Percentiles rank a stretch among this genome's conserved stretches.
Evolutionary conservation across 2,888 invertebrate genomes (phyloP).

Genomic region (Mycalesis mineus): DNA sequence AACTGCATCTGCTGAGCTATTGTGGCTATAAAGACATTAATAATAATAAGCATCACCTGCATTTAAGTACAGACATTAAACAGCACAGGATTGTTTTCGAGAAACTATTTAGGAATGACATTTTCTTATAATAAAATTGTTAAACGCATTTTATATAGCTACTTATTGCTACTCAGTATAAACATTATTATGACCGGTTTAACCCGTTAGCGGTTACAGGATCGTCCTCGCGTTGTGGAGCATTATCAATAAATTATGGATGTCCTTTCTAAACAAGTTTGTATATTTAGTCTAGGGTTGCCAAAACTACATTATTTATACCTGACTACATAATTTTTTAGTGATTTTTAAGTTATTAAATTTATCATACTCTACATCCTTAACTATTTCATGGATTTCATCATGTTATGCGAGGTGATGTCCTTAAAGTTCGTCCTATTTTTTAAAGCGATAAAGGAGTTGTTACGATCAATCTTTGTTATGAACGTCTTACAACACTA

Average conservation of each 20-base stretch:
- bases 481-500: not conserved
- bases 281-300: slow-evolving; percentile 30
- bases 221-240: slow-evolving; percentile 32
- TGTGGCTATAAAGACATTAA: too few species aligned
- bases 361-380: too few species aligned
- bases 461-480: too few species aligned
- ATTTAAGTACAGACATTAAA: not conserved
- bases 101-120: not conserved
- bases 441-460: too few species aligned
- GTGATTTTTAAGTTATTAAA: too few species aligned
- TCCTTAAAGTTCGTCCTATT: too few species aligned
- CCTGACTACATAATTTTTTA: too few species aligned
- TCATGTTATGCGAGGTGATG: too few species aligned
- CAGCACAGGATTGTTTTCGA: not conserved
- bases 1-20: too few species aligned
- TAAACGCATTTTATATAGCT: not conserved
- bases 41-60: not conserved
- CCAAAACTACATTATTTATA: too few species aligned
- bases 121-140: not conserved
- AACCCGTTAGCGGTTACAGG: slow-evolving; percentile 11
- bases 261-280: slow-evolving; percentile 58
- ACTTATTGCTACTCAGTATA: not conserved
- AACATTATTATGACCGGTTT: slow-evolving; percentile 22
- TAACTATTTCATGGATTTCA: too few species aligned
- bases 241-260: slow-evolving; percentile 52